Base-by-base conservation (phyloP, 2,888 invertebrate genomes). In the Drosophila atripex region DNA sequence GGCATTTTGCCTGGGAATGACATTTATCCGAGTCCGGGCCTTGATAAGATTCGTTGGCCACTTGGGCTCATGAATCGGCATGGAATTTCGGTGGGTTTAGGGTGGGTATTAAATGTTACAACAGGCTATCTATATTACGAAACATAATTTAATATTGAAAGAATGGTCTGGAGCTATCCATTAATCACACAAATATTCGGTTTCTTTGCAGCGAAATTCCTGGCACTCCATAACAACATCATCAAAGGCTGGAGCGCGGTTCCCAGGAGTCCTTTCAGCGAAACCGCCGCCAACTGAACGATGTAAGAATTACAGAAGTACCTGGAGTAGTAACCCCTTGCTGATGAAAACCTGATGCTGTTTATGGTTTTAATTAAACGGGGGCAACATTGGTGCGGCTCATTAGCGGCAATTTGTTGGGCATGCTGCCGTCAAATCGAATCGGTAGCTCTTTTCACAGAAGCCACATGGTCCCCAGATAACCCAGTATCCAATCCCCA, bases 351-450 rank as follows among this genome's bases (percentile, higher is more conserved):
- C 39, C 47, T 30, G 41, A 43, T 69, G 63, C 82, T 77, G 41
- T 71, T 84, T 82, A 82, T 84, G 80, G 80, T 25, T 75, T 73
- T 78, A 78, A 80, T 80, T 80, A 80, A 69, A 61, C 54, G 56
- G 70, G 47, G 61, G 65, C 73, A 71, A 70, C 73, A 76, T 74
- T 74, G 65, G 69, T 73, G 71, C 60, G 68, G 46, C 80, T 83
- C 74, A 86, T 84, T 83, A 84, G 86, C 77, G 75, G 78, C 83
- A 80, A 86, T 83, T 86, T 83, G 83, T 69, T 85, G 66, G 55
- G 75, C 70, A 75, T 71, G 75, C 80, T 61, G 73, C 53, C 72
- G 45, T 61, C 73, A 73, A 73, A 75, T 58, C 61, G 51, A 70
- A 69, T 52, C 43, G 30, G 47, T 14, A 39, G 52, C 58, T 2